phyloP scores from a whole-genome alignment of 2,113 vertebrate species.

The Balaenoptera acutorostrata region DNA sequence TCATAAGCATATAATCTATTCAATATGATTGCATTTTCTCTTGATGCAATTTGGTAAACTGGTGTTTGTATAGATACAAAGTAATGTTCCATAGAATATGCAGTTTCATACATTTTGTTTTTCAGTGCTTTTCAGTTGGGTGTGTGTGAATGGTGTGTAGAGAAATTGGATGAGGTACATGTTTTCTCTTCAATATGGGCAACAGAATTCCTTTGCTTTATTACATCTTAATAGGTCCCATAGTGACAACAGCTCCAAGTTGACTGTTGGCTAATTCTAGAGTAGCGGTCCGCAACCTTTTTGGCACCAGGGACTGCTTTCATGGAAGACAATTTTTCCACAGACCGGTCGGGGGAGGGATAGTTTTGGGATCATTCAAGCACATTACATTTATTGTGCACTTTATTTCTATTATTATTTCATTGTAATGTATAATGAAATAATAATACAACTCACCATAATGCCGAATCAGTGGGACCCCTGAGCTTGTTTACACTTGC shows the following conservation, averaged over 20 bases:
- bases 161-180: conserved; percentile 39
- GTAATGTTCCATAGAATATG: conserved; percentile 57
- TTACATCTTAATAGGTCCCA: not conserved
- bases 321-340: too few species aligned
- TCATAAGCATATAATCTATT: conserved; percentile 79
- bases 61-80: conserved; percentile 64
- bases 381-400: too few species aligned
- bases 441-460: too few species aligned
- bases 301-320: too few species aligned
- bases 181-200: conserved; percentile 20
- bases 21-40: conserved; percentile 80
- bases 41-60: conserved; percentile 74
- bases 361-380: too few species aligned
- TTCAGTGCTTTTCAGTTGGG: conserved; percentile 32
- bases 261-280: conserved; percentile 42
- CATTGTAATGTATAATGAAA: too few species aligned
- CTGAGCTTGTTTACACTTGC: too few species aligned
- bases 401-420: too few species aligned
- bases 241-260: not conserved
- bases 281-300: not conserved
- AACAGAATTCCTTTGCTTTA: conserved; percentile 33
- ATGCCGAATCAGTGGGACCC: too few species aligned
- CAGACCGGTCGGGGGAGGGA: too few species aligned
- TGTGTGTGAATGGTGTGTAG: not conserved
- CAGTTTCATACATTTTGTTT: conserved; percentile 61